Base-by-base conservation (phyloP, 1,140 invertebrate genomes). In the Coelopa frigida region DNA sequence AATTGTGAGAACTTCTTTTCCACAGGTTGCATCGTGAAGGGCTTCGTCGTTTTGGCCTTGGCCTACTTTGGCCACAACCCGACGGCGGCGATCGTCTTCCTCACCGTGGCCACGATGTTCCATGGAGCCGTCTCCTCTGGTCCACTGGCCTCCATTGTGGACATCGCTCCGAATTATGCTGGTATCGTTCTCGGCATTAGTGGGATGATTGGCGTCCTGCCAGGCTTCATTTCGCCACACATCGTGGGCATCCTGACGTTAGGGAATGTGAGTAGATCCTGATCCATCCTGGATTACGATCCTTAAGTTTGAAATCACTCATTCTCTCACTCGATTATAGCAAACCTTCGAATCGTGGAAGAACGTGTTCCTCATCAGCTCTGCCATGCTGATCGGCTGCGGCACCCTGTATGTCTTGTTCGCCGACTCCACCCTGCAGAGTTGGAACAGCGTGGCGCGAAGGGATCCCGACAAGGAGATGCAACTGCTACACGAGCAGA, bases 151-250 rank as follows among this genome's bases (percentile, higher is more conserved):
- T 75, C 70, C 15, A 71, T 82, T 22, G 79, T 84, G 3, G 82
- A 84, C 50, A 64, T 83, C 11, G 78, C 79, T 32, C 81, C 82
- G 1, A 84, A 84, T 68, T 83, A 80, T 63, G 80, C 80, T n/a
- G 74, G 74, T 47, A 67, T 81, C 7, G 56, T 78, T 1, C 65
- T 81, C n/a, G 79, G 79, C 1, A 72, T 81, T n/a, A 71, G 70
- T 46, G 77, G 77, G 20, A 64, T 77, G 51, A 62, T 80, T 14
- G 68, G 72, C 0, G 64, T 71, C 20, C 59, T 70, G 21, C 65
- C 73, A 2, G 78, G 78, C 20, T 80, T 79, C 39, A 63, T 82
- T 17, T 80, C 79, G 4, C 77, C 80, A 1, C 51, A 70, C 0
- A 68, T 82, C 8, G 79, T 82, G 46, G 80, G 79, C 12, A 52